Conservation (phyloP, 1,140 invertebrate genomes). For the Physella acuta region DNA sequence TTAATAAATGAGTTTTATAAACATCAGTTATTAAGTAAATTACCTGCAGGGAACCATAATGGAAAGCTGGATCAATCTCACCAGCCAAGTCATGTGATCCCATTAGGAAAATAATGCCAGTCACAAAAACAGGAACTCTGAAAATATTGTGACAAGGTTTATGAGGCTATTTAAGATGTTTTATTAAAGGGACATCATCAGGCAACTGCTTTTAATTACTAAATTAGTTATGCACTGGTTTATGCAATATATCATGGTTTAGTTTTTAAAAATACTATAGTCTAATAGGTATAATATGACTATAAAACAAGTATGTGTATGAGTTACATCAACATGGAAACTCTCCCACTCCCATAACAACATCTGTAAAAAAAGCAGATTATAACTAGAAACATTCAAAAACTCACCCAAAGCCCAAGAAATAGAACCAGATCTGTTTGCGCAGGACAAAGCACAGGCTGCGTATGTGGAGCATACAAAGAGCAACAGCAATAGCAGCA, state of each 20-base stretch:
- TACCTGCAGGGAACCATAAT: slow-evolving; percentile 74
- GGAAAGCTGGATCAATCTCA: slow-evolving; percentile 74
- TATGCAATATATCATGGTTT: too few species aligned
- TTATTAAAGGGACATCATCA: too few species aligned
- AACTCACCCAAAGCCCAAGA: slow-evolving; percentile 77
- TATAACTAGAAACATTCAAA: too few species aligned
- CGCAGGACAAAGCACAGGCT: slow-evolving; percentile 79
- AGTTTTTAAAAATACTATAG: too few species aligned
- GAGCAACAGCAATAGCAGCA: slow-evolving; percentile 74
- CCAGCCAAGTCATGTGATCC: slow-evolving; percentile 62
- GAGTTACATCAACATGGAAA: too few species aligned
- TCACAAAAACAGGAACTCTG: slow-evolving; percentile 45
- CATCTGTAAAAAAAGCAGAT: too few species aligned
- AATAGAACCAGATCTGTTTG: slow-evolving; percentile 71
- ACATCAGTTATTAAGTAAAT: background rate
- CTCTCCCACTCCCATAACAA: too few species aligned
- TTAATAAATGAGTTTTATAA: background rate
- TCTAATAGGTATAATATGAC: too few species aligned
- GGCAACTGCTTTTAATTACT: too few species aligned
- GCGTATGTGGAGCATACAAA: slow-evolving; percentile 80
- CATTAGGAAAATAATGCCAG: slow-evolving; percentile 64
- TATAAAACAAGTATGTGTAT: too few species aligned
- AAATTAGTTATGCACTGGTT: too few species aligned
- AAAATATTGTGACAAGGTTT: slow-evolving; percentile 7
- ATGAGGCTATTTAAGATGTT: too few species aligned